These are phyloP conservation scores for Phrynocephalus forsythii DNA, from an alignment of 2,797 vertebrate genomes.

Conservation along the genomic window DNA sequence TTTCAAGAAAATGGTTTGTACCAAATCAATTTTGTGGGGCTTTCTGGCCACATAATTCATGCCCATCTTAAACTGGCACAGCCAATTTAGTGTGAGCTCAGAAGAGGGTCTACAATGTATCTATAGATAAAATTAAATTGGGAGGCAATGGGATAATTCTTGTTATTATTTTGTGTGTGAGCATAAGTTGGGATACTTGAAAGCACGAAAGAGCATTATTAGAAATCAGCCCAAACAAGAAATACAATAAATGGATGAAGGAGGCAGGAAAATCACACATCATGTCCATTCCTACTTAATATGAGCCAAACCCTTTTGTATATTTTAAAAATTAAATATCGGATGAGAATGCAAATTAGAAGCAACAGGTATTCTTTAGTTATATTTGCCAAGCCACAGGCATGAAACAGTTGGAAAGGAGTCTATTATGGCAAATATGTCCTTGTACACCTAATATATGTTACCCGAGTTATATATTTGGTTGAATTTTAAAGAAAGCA, in stretches of 20 bases:
- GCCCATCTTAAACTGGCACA: too few relatives aligned
- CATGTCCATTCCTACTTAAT: not conserved
- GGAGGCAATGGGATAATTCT: too few relatives aligned
- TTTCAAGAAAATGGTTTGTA: too few relatives aligned
- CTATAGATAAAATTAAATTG: too few relatives aligned
- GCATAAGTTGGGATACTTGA: too few relatives aligned
- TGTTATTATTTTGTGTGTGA: too few relatives aligned
- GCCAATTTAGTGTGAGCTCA: too few relatives aligned
- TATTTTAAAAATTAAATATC: conserved; percentile 9
- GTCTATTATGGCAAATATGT: not conserved
- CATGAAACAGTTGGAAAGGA: not conserved
- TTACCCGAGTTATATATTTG: not conserved
- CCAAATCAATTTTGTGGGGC: too few relatives aligned
- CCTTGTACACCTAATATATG: not conserved
- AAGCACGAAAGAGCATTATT: not conserved
- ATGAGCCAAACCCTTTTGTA: not conserved
- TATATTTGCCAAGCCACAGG: not conserved
- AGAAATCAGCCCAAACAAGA: not conserved
- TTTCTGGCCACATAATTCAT: too few relatives aligned
- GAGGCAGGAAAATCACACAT: not conserved
- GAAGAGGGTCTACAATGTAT: too few relatives aligned
- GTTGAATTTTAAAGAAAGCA: not conserved
- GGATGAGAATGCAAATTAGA: not conserved
- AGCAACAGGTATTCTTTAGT: not conserved
- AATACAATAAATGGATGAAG: not conserved